A percentile compares a stretch with the other conserved stretches of the same genome.
Conservation (phyloP, 2,888 invertebrate species). For the Ditula angustiorana region DNA sequence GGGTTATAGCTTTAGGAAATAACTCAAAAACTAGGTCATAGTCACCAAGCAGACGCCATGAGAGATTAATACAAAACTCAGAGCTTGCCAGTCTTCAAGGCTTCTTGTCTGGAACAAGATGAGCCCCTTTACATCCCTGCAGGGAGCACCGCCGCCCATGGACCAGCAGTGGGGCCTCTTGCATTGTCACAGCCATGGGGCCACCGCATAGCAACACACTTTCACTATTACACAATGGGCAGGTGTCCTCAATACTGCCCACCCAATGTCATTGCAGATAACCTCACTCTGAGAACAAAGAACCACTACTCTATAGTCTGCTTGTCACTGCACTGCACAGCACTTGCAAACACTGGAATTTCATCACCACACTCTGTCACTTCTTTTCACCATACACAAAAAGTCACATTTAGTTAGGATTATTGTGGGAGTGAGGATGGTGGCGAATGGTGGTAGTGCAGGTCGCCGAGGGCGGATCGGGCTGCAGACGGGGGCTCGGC, state of each 20-base stretch:
- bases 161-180: slow-evolving; percentile 17
- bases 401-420: not conserved
- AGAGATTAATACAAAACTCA: not conserved
- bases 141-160: not conserved
- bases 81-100: not conserved
- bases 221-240: slow-evolving; percentile 60
- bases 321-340: slow-evolving; percentile 38
- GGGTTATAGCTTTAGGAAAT: slow-evolving; percentile 4
- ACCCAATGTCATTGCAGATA: slow-evolving; percentile 29
- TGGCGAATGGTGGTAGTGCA: not conserved
- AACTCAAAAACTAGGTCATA: slow-evolving; percentile 15
- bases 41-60: slow-evolving; percentile 17
- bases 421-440: not conserved
- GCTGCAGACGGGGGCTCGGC: slow-evolving; percentile 49
- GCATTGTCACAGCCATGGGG: slow-evolving; percentile 46
- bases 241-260: slow-evolving; percentile 32
- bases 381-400: slow-evolving; percentile 1
- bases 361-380: slow-evolving; percentile 20
- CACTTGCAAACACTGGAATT: not conserved
- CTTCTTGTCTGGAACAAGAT: not conserved
- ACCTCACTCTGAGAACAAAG: slow-evolving; percentile 56
- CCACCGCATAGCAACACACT: slow-evolving; percentile 53
- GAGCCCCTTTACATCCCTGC: not conserved
- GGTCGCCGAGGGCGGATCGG: slow-evolving; percentile 46
- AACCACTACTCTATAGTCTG: slow-evolving; percentile 33